These are phyloP conservation scores for Eristalis tenax DNA, from an alignment of 2,888 invertebrate species.

Conservation along the genomic window DNA sequence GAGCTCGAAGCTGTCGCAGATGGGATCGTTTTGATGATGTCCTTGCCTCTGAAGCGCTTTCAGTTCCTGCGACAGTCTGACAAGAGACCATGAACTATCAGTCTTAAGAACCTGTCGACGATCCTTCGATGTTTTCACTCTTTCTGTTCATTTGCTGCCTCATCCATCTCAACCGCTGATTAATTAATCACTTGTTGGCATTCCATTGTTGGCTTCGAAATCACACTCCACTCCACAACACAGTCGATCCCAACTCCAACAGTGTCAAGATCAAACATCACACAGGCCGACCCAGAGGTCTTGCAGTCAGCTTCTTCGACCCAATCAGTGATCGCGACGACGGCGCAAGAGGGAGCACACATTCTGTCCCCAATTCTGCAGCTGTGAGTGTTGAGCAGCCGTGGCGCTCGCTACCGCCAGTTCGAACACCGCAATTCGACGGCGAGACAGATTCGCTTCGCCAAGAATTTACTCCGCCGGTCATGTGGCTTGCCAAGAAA, in stretches of 20 bases:
- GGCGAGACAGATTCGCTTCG: slow-evolving; percentile 13
- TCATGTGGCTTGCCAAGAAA: slow-evolving; percentile 34
- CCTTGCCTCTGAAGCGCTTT: too few species aligned
- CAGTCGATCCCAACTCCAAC: slow-evolving; percentile 6
- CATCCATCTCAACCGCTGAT: too few species aligned
- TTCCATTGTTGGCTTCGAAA: too few species aligned
- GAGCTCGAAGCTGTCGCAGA: too few species aligned
- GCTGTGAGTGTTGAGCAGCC: background rate
- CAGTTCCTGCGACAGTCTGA: too few species aligned
- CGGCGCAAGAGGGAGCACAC: background rate
- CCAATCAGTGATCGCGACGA: slow-evolving; percentile 11
- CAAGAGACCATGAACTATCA: too few species aligned
- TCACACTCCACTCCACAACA: background rate
- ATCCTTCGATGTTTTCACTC: too few species aligned
- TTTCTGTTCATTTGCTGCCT: too few species aligned
- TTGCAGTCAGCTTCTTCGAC: background rate
- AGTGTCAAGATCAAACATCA: slow-evolving; percentile 26
- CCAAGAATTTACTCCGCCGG: slow-evolving; percentile 39
- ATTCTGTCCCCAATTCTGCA: slow-evolving; percentile 34
- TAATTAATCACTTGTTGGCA: too few species aligned
- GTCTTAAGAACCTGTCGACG: too few species aligned
- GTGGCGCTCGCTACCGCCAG: background rate
- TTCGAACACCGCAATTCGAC: slow-evolving; percentile 27
- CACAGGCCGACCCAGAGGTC: background rate
- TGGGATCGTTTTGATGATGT: too few species aligned